Evolutionary conservation across 2,113 vertebrate species (phyloP), one percentile per base, ranked within the genome.

Genomic region (Kryptolebias marmoratus): DNA sequence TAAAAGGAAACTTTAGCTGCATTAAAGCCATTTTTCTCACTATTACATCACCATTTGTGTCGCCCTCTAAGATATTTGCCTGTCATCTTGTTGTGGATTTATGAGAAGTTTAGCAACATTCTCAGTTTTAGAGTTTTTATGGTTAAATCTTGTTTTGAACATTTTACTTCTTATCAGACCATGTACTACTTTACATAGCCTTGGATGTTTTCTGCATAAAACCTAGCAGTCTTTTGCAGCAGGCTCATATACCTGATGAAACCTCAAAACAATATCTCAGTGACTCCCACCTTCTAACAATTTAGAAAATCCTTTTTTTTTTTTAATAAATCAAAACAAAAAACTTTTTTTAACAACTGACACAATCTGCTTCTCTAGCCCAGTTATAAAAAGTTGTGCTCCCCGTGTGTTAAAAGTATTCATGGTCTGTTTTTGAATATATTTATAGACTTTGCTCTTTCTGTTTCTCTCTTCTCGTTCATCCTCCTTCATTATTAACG

Each of bases 371-470:
- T 85, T 86, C 63, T 71, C 77, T 84, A 71, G 86, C 75, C 74
- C 52, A 85, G 83, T 90, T 91, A 90, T 85, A 87, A 92, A 88
- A 93, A 92, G 76, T 5, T 48, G 71, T 78, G 77, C 82, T 84
- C 83, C 73, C 66, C 53, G 72, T 85, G 75, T 73, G 70, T 80
- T 80, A 71, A 68, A 81, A 72, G 72, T 71, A 75, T 52, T 49
- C 83, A 80, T 73, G 73, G 79, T 83, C 84, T 88, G 86, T 82
- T 81, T 81, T 3, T 8, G 10, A 42, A 42, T 42, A 75, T 93
- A 92, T 94, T 93, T 90, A 91, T 93, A 92, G 90, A 88, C 73
- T 53, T 81, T 18, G 50, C 70, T 73, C 73, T 75, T 27, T 54
- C 31, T 61, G 31, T 27, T 68, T 63, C 63, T 45, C 60, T 65